These are phyloP conservation scores for Hirudinaria manillensis DNA, from an alignment of 2,888 invertebrate genomes.

Conservation along the genomic window DNA sequence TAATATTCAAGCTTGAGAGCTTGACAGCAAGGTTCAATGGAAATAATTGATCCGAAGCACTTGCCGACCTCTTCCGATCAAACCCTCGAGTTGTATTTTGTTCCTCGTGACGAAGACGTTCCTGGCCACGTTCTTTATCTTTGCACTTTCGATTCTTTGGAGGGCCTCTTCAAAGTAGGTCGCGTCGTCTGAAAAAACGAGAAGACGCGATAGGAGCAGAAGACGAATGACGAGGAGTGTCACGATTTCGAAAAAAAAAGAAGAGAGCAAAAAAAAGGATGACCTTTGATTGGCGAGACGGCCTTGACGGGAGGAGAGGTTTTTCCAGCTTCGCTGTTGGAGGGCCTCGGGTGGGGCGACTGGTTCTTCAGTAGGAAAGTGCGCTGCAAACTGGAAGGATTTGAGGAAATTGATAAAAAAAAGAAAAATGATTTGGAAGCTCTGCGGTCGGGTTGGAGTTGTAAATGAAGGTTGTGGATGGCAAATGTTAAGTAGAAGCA, in stretches of 20 bases:
- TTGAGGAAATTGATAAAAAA: not conserved
- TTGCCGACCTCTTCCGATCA: constrained; percentile 54
- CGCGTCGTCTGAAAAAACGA: constrained; percentile 15
- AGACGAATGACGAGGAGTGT: no score
- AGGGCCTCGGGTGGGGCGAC: not conserved
- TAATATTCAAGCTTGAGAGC: no score
- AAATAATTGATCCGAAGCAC: no score
- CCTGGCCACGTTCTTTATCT: constrained; percentile 43
- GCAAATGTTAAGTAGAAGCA: no score
- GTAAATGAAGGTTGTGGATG: no score
- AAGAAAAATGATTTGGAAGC: not conserved
- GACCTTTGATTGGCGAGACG: not conserved
- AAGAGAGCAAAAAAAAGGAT: not conserved
- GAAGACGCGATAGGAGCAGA: no score
- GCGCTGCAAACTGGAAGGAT: constrained; percentile 5
- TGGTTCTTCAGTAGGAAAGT: constrained; percentile 8
- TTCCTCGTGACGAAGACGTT: constrained; percentile 49
- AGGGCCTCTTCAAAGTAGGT: constrained; percentile 39
- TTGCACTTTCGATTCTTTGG: constrained; percentile 45
- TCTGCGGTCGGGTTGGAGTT: no score
- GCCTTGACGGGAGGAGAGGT: not conserved
- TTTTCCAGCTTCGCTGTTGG: not conserved
- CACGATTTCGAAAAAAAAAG: no score
- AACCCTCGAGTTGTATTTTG: constrained; percentile 49
- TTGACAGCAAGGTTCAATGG: not conserved